Evolutionary conservation across 2,797 vertebrate genomes (phyloP), one percentile per base, ranked within the genome.

Genomic region (Acanthornis magna): DNA sequence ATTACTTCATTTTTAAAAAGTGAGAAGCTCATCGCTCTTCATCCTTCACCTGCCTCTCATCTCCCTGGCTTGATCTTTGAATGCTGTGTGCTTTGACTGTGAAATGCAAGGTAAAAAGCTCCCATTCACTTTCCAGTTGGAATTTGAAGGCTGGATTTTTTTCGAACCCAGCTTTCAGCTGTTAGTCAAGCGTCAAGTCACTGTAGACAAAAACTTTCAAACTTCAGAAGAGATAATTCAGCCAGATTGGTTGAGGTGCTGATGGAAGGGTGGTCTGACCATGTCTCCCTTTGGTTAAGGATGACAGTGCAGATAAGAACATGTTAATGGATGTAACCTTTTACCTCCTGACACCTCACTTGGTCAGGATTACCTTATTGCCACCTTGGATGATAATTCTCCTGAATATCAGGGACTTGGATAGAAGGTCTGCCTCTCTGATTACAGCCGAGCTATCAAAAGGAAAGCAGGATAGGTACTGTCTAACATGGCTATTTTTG

Each of bases 151-250:
- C 53, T 77, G 45, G 38, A 43, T 79, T 67, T 93, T 86, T 92
- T 84, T 62, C 63, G 71, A 93, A 70, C 21, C 23, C 60, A 76
- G 63, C 48, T 88, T 94, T 93, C 80, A 95, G 80, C 42, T 95
- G 67, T 90, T 93, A 88, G 63, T 87, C 2, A 5, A 90, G 85
- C 88, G 88, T 96, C 76, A 95, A 77, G 34, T 61, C 62, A 73
- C 85, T 43, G 65, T 25, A 95, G 88, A 84, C 71, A 92, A 94
- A 95, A 95, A 63, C 88, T 91, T 88, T 92, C 95, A 92, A 86
- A 91, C 51, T 81, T 94, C 73, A 85, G 62, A 92, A 81, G 29
- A 78, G 40, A 45, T 72, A 92, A 92, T 91, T 78, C 6, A 73
- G 9, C 22, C 89, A 84, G 40, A 89, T 4, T 55, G 34, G 61